Conservation (phyloP, 2,113 vertebrate genomes). For the Engystomops pustulosus region DNA sequence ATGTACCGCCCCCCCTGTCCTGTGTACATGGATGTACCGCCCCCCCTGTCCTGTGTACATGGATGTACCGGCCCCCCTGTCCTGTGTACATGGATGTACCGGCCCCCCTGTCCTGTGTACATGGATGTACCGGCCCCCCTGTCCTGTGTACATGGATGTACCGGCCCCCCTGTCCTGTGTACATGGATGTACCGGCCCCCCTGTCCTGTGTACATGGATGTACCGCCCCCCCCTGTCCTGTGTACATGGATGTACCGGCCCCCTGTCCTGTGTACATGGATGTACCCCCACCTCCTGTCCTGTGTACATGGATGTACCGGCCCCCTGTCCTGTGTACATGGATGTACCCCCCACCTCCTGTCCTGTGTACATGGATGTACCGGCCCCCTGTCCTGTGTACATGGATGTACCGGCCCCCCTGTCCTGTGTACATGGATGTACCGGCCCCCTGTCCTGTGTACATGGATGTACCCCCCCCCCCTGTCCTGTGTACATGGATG, state of each 20-base stretch:
- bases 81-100: background rate
- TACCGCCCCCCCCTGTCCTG: background rate
- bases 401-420: background rate
- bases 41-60: background rate
- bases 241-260: no score
- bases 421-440: background rate
- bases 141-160: background rate
- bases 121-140: no score
- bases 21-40: background rate
- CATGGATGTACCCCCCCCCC: no score
- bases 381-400: background rate
- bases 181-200: background rate
- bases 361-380: background rate
- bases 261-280: background rate
- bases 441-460: no score
- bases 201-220: background rate
- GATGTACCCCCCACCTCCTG: background rate
- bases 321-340: background rate
- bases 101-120: background rate
- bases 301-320: background rate
- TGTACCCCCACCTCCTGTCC: background rate
- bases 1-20: no score
- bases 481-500: no score
- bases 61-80: background rate
- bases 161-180: background rate